Evolutionary conservation across 2,888 invertebrate species (phyloP).

Genomic region (Diaperis boleti): DNA sequence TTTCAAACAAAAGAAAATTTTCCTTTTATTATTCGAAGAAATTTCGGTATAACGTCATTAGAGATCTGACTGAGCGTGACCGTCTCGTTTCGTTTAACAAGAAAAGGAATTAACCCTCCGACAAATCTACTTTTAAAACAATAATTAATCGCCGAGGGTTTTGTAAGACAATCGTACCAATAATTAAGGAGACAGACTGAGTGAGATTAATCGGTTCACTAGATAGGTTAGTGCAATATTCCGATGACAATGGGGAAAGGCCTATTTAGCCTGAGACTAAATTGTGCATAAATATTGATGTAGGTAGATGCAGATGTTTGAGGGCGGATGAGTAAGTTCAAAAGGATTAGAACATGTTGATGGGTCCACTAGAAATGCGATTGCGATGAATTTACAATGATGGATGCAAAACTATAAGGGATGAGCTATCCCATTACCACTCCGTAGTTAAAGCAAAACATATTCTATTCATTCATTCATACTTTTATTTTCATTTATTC

Average conservation of each 20-base stretch:
- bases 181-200: neutral
- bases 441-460: too few relatives aligned
- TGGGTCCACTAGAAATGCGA: too few relatives aligned
- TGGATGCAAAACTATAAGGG: too few relatives aligned
- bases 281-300: neutral
- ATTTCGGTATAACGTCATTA: constrained; percentile 14
- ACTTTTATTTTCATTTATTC: too few relatives aligned
- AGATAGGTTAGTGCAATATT: constrained; percentile 1
- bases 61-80: constrained; percentile 3
- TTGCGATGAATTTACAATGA: too few relatives aligned
- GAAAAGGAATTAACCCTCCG: constrained; percentile 1
- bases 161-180: neutral
- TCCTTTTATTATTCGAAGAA: constrained; percentile 10
- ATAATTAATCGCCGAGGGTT: constrained; percentile 12
- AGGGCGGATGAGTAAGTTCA: neutral
- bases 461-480: too few relatives aligned
- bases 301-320: neutral
- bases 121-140: constrained; percentile 9
- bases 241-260: neutral
- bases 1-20: neutral
- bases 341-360: too few relatives aligned
- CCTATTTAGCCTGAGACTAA: neutral
- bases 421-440: too few relatives aligned
- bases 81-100: constrained; percentile 14
- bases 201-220: constrained; percentile 1